A percentile compares a stretch with the other conserved stretches of the same genome.
phyloP scores from a whole-genome alignment of 2,113 vertebrate species.

The Apodemus speciosus region DNA sequence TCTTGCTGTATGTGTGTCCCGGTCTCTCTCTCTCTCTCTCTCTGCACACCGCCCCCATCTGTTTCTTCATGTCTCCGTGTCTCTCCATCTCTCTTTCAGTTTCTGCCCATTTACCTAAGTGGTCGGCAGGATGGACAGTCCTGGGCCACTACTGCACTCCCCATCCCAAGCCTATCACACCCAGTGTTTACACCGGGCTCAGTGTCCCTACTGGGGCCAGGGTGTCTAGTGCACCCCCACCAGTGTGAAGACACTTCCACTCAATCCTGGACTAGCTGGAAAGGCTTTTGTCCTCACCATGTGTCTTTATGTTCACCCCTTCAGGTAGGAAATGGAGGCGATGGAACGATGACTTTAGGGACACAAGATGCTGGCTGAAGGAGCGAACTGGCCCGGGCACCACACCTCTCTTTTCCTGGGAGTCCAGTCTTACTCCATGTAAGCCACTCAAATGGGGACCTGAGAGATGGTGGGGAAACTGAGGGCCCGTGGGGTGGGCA shows the following conservation, averaged over 20 bases:
- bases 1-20: neutral
- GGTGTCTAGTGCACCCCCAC: neutral
- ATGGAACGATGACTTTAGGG: neutral
- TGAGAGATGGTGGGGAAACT: neutral
- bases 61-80: neutral
- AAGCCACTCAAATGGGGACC: neutral
- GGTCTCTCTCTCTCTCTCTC: neutral
- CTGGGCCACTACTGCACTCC: neutral
- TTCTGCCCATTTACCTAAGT: neutral
- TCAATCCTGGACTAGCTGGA: neutral
- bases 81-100: neutral
- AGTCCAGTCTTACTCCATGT: slow-evolving; percentile 16
- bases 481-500: neutral
- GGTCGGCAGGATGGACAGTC: neutral
- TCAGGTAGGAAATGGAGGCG: slow-evolving; percentile 51
- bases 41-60: fast-evolving
- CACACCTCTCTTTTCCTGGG: neutral
- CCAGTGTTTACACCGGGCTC: neutral
- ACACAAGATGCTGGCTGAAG: neutral
- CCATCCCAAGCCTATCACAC: neutral
- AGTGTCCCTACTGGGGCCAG: no score
- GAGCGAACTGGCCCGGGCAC: neutral
- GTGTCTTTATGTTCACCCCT: neutral
- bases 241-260: neutral
- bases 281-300: fast-evolving